Percentiles rank a stretch among this genome's conserved stretches.
These are phyloP conservation scores for Eristalis tenax DNA, from an alignment of 2,888 invertebrate species.

Conservation along the genomic window DNA sequence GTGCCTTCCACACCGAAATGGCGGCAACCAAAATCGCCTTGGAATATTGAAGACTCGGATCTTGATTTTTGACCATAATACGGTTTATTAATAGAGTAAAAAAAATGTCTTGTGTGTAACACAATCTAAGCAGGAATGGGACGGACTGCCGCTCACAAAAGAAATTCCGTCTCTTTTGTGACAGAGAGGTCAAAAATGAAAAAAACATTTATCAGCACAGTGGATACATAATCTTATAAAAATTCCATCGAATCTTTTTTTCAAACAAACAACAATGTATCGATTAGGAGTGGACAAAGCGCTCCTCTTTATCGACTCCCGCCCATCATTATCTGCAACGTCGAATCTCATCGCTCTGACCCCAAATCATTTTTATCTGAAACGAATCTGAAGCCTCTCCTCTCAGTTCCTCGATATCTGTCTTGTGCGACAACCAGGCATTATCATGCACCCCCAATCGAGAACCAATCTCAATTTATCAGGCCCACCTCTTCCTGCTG, in stretches of 20 bases:
- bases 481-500: background rate
- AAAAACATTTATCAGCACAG: too few species aligned
- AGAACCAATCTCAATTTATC: background rate
- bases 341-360: background rate
- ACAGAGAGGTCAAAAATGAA: too few species aligned
- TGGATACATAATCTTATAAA: background rate
- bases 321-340: background rate
- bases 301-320: background rate
- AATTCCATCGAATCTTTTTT: background rate
- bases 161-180: too few species aligned
- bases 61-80: too few species aligned
- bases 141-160: too few species aligned
- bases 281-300: background rate
- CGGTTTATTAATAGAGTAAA: too few species aligned
- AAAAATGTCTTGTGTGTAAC: too few species aligned
- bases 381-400: background rate
- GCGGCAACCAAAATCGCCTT: too few species aligned
- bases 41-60: too few species aligned
- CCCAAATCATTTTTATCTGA: background rate
- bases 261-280: background rate
- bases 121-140: too few species aligned
- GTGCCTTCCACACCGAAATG: too few species aligned
- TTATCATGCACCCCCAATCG: conserved; percentile 1
- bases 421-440: background rate
- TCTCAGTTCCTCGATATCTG: background rate